These are phyloP conservation scores for Nixonia krombeini DNA, from an alignment of 1,140 invertebrate genomes.

Conservation along the genomic window DNA sequence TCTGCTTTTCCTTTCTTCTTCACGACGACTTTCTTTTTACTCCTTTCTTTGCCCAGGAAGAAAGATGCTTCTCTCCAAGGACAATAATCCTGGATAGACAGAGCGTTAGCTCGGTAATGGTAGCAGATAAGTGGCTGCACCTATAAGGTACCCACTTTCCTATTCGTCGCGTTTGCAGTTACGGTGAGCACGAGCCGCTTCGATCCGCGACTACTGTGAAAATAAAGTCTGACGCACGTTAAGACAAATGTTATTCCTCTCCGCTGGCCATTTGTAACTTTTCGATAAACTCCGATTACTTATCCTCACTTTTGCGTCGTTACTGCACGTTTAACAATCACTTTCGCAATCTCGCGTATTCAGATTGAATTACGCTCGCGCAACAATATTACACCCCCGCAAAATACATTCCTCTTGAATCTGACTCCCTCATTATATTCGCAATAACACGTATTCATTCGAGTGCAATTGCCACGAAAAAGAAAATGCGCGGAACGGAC, in stretches of 20 bases:
- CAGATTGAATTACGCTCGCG: too few species aligned
- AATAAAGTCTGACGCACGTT: slow-evolving; percentile 29
- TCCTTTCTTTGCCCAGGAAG: slow-evolving; percentile 4
- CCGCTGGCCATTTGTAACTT: slow-evolving; percentile 25
- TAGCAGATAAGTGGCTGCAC: slow-evolving; percentile 34
- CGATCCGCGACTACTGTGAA: slow-evolving; percentile 36
- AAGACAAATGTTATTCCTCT: slow-evolving; percentile 41
- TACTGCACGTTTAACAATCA: too few species aligned
- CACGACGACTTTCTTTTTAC: slow-evolving; percentile 5
- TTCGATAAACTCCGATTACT: too few species aligned
- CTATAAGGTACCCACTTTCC: slow-evolving; percentile 23
- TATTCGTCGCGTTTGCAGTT: slow-evolving; percentile 5
- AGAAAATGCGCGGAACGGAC: too few species aligned
- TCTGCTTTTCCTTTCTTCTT: slow-evolving; percentile 2
- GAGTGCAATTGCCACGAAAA: too few species aligned
- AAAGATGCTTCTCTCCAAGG: slow-evolving; percentile 26
- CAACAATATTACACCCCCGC: too few species aligned
- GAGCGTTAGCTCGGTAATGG: slow-evolving; percentile 20
- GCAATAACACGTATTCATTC: too few species aligned
- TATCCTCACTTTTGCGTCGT: too few species aligned
- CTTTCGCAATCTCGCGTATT: too few species aligned
- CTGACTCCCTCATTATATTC: too few species aligned
- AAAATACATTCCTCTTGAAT: too few species aligned
- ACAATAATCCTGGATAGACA: slow-evolving; percentile 37
- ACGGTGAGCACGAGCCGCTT: slow-evolving; percentile 20